Evolutionary conservation across 2,797 vertebrate genomes (phyloP), one percentile per base, ranked within the genome.

Genomic region (Coregonus suidteri): DNA sequence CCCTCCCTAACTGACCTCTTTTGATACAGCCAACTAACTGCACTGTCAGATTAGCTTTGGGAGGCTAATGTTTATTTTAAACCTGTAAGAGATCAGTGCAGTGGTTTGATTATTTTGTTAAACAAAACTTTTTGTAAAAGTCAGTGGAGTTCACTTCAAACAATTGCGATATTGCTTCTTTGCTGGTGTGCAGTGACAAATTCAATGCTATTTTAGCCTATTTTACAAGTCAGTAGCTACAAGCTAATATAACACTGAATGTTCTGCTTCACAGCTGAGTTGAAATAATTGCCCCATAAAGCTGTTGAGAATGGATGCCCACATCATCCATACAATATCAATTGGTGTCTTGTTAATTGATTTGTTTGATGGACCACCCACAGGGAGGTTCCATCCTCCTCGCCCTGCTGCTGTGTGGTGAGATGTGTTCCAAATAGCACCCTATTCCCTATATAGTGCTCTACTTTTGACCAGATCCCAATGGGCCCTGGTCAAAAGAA

Each of bases 1-100:
- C 86, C 88, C 88, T 75, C 80, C 86, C 82, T 88, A 89, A 89
- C 87, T 83, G 83, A 83, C 79, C 79, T 75, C 84, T 77, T 83
- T 13, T 79, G 83, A 88, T 83, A 67, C 75, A 73, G 81, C 82
- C 76, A 79, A 54, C 80, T 75, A 77, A 78, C 56, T 47, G 31
- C 65, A 68, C 18, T 18, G 53, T 85, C 82, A 82, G 30, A 76
- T 25, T n/a, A 56, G 2, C 30, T 69, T 31, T 51, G 59, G 20
- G 56, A 76, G 20, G 34, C 37, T 62, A 62, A 76, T 77, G 69
- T 82, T 69, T 20, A n/a, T 66, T 77, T 71, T 35, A 52, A 76
- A 52, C 51, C 68, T 14, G 16, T 5, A 6, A 34, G 31, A 34
- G 41, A n/a, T 80, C 69, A 84, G 20, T 47, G 53, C 18, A 35